Conservation (phyloP, 2,888 invertebrate genomes). For the Coleophora flavipennella region DNA sequence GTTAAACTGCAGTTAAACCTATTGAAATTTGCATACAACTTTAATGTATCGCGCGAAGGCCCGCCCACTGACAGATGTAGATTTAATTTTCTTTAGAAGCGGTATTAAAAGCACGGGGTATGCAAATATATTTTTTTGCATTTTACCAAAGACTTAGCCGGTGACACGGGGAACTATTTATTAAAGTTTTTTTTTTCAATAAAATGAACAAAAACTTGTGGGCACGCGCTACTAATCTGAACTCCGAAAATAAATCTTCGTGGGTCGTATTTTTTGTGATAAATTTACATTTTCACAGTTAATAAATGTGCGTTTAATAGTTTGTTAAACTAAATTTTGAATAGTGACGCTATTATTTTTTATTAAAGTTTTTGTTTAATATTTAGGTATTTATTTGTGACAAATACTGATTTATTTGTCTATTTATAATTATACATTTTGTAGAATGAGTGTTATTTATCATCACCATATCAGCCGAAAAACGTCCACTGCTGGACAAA, state of each 20-base stretch:
- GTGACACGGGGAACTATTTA: conserved; percentile 29
- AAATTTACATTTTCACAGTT: conserved; percentile 15
- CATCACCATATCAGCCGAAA: too few relatives aligned
- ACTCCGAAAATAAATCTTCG: conserved; percentile 25
- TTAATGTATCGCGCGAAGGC: conserved; percentile 34
- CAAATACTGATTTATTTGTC: too few relatives aligned
- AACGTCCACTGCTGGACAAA: too few relatives aligned
- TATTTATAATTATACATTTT: too few relatives aligned
- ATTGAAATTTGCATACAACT: conserved; percentile 52
- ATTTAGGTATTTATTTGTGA: too few relatives aligned
- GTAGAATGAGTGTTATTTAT: too few relatives aligned
- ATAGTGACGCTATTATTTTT: background rate
- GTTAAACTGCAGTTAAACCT: conserved; percentile 19
- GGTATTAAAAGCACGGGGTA: conserved; percentile 39
- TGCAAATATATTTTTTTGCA: conserved; percentile 47
- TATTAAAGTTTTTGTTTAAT: background rate
- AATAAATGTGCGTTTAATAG: conserved; percentile 7
- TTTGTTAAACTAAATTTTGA: conserved; percentile 2
- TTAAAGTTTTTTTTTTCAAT: conserved; percentile 38
- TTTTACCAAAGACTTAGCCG: conserved; percentile 27
- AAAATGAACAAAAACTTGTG: conserved; percentile 38
- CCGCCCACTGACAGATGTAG: conserved; percentile 58
- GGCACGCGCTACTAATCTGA: conserved; percentile 45
- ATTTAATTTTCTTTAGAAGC: conserved; percentile 18
- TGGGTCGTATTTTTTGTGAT: conserved; percentile 15